Evolutionary conservation across 2,888 invertebrate genomes (phyloP).

Genomic region (Apamea anceps): DNA sequence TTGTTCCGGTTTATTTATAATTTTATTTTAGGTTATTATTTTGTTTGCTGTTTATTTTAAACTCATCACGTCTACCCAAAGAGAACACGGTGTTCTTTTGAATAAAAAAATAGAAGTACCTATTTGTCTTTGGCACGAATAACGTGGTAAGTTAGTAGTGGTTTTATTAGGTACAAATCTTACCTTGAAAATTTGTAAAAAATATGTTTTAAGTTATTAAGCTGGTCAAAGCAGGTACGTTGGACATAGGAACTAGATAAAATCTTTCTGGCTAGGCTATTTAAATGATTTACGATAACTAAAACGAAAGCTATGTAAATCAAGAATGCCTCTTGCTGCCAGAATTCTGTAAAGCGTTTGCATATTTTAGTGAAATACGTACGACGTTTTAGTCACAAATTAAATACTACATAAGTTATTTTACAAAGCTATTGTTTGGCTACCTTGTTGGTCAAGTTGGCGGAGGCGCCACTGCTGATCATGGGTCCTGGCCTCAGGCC

Average conservation of each 20-base stretch:
- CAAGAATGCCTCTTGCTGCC: slow-evolving; percentile 4
- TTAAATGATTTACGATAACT: slow-evolving; percentile 47
- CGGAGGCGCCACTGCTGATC: too few species aligned
- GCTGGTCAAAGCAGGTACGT: slow-evolving; percentile 43
- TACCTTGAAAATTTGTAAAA: slow-evolving; percentile 30
- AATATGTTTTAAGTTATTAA: slow-evolving; percentile 49
- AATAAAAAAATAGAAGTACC: background rate
- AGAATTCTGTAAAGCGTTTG: slow-evolving; percentile 4
- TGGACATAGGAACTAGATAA: slow-evolving; percentile 51
- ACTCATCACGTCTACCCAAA: background rate
- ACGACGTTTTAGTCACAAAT: background rate
- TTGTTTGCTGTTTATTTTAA: background rate
- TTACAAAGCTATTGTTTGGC: background rate
- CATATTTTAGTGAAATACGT: background rate
- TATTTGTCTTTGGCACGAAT: background rate
- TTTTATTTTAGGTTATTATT: background rate
- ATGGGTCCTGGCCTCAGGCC: too few species aligned
- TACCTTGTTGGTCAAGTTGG: too few species aligned
- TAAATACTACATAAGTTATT: background rate
- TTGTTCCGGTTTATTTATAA: background rate
- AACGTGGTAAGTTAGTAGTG: background rate
- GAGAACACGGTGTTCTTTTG: background rate
- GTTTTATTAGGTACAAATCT: background rate
- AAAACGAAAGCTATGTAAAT: slow-evolving; percentile 38
- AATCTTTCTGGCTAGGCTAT: slow-evolving; percentile 47